Conservation (phyloP, 2,797 vertebrate species). For the Hybognathus amarus region DNA sequence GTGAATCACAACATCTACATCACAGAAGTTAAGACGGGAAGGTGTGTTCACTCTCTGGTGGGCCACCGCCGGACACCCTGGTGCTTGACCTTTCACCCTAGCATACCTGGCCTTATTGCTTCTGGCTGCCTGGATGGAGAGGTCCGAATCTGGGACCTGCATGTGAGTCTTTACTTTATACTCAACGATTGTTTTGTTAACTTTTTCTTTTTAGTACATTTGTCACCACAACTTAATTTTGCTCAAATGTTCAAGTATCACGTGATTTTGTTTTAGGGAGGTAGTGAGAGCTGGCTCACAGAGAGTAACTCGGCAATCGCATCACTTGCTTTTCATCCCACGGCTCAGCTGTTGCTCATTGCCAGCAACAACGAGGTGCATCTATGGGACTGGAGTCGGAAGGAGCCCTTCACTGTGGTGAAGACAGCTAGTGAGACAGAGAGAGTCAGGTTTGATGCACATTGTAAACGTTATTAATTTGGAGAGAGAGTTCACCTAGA, state of each 20-base stretch:
- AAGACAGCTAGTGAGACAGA: slow-evolving; percentile 96
- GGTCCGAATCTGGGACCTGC: slow-evolving; percentile 98
- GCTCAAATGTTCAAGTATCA: background rate
- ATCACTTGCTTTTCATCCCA: slow-evolving; percentile 95
- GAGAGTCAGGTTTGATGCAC: slow-evolving; percentile 82
- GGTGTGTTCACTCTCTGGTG: slow-evolving; percentile 94
- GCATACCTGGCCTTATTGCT: slow-evolving; percentile 93
- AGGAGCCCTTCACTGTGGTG: slow-evolving; percentile 94
- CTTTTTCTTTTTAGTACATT: background rate
- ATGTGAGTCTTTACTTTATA: slow-evolving; percentile 80
- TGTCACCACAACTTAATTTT: background rate
- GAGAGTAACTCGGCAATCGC: slow-evolving; percentile 98
- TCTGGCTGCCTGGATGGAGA: slow-evolving; percentile 97
- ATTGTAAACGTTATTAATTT: background rate
- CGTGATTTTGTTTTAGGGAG: slow-evolving; percentile 78
- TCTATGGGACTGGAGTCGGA: slow-evolving; percentile 98
- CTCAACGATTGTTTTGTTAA: background rate
- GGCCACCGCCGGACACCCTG: slow-evolving; percentile 96
- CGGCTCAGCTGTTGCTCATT: slow-evolving; percentile 93
- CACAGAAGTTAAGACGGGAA: slow-evolving; percentile 98
- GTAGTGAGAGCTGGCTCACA: slow-evolving; percentile 97
- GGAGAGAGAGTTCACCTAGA: background rate
- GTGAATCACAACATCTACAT: slow-evolving; percentile 99
- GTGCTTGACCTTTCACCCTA: slow-evolving; percentile 98
- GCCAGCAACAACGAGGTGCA: slow-evolving; percentile 97